These are phyloP conservation scores for Bubo bubo DNA, from an alignment of 2,113 vertebrate genomes.

Conservation along the genomic window DNA sequence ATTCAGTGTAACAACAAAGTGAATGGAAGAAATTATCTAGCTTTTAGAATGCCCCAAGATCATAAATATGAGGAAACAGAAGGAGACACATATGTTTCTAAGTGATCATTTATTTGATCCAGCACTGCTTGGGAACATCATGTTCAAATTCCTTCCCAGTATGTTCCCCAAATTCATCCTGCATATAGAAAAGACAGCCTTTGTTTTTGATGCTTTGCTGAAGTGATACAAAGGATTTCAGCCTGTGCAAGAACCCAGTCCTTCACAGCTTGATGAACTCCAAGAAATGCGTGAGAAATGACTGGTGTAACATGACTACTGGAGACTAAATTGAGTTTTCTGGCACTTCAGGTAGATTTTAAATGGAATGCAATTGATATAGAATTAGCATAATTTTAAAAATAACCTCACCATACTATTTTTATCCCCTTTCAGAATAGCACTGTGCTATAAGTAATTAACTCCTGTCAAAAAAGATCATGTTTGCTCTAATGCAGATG, in stretches of 20 bases:
- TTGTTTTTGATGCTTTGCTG: not conserved
- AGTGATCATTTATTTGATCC: not conserved
- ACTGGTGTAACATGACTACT: not conserved
- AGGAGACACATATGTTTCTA: not conserved
- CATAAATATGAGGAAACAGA: not conserved
- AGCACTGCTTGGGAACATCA: not conserved
- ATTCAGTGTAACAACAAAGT: not conserved
- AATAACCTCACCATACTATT: not conserved
- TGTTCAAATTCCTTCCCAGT: not conserved
- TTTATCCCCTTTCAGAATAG: not conserved
- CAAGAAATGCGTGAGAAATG: not conserved
- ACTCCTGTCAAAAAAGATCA: not conserved
- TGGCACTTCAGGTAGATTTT: not conserved
- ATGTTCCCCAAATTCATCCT: not conserved
- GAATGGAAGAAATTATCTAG: not conserved
- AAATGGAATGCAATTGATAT: not conserved
- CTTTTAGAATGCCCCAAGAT: not conserved
- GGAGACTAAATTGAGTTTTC: not conserved
- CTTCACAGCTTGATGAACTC: not conserved
- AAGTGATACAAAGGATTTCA: not conserved
- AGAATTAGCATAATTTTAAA: not conserved
- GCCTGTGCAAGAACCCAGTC: not conserved
- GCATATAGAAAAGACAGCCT: not conserved
- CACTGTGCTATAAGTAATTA: not conserved
- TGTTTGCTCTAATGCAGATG: not conserved